phyloP scores from a whole-genome alignment of 2,797 vertebrate genomes.

The Clarias fuscus region DNA sequence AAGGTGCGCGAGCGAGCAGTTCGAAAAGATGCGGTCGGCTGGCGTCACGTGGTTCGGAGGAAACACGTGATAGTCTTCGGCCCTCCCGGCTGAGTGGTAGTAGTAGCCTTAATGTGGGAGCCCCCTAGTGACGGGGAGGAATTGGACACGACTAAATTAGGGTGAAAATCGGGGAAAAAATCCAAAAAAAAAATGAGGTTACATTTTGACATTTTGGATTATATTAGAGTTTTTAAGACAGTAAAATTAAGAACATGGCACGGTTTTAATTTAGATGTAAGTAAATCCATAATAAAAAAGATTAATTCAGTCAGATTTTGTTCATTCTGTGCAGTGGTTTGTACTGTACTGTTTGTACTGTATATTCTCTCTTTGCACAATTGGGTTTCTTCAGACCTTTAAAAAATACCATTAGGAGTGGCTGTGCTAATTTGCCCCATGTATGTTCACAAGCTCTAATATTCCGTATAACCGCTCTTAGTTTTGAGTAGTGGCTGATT shows the following conservation, averaged over 20 bases:
- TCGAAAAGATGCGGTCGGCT: no score
- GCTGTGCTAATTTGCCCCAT: background rate
- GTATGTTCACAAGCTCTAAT: background rate
- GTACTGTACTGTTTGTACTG: no score
- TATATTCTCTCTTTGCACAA: background rate
- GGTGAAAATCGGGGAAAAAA: no score
- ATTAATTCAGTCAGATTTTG: background rate
- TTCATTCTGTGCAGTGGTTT: background rate
- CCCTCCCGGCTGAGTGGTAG: no score
- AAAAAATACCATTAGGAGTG: background rate
- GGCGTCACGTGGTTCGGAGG: no score
- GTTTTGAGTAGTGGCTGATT: no score
- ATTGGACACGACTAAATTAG: no score
- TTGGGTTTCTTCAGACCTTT: background rate
- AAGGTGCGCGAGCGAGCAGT: no score
- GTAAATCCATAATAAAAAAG: background rate
- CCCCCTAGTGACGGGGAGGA: no score
- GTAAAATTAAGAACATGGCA: background rate
- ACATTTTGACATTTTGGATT: background rate
- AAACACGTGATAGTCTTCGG: no score
- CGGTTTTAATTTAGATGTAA: background rate
- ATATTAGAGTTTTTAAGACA: background rate
- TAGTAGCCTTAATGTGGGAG: no score
- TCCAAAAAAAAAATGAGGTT: background rate
- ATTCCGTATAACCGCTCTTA: no score